Evolutionary conservation across 2,888 invertebrate species (phyloP).

Genomic region (Lysandra bellargus): DNA sequence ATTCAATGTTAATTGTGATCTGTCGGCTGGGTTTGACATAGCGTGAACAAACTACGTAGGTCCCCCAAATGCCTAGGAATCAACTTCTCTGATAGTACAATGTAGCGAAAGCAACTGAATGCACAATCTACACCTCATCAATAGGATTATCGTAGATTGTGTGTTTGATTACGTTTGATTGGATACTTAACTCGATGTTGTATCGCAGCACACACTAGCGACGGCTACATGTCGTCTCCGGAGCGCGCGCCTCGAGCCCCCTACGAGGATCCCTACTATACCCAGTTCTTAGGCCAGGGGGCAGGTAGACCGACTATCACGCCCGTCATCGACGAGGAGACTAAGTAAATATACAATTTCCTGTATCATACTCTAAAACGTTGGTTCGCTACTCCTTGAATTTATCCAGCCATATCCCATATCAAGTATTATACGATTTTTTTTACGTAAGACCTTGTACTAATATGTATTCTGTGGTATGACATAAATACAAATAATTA

Average conservation of each 20-base stretch:
- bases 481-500: background rate
- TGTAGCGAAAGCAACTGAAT: conserved; percentile 13
- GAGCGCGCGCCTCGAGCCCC: conserved; percentile 87
- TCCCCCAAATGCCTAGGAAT: no score
- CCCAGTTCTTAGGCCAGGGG: conserved; percentile 86
- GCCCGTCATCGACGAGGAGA: conserved; percentile 95
- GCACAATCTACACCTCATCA: conserved; percentile 18
- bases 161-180: conserved; percentile 6
- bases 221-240: conserved; percentile 93
- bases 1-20: no score
- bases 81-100: background rate
- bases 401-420: background rate
- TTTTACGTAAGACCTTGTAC: background rate
- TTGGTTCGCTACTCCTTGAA: background rate
- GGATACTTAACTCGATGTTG: background rate
- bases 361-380: background rate
- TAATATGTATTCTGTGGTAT: no score
- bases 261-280: conserved; percentile 93
- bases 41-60: no score
- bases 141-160: conserved; percentile 12
- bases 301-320: conserved; percentile 86
- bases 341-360: conserved; percentile 76
- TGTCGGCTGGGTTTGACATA: no score
- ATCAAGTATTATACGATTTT: background rate
- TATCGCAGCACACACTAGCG: conserved; percentile 56